phyloP scores from a whole-genome alignment of 35 echinoderm and acorn worm species.

The Strongylocentrotus purpuratus region DNA sequence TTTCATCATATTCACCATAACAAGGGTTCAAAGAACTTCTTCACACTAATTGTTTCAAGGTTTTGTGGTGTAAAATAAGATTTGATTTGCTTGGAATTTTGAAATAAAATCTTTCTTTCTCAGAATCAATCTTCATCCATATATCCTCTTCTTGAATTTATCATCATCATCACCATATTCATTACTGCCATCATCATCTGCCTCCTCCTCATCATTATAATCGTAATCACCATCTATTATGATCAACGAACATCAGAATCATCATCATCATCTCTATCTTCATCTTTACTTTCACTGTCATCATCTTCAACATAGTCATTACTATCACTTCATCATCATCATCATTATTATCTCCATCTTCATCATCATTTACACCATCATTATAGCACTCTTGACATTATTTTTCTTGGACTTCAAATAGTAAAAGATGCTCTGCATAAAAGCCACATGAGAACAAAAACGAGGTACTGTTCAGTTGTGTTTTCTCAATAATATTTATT shows the following conservation, averaged over 20 bases:
- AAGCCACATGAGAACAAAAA: background rate
- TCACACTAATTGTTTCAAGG: no score
- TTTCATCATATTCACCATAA: no score
- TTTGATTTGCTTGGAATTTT: no score
- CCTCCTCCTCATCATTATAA: conserved; percentile 9
- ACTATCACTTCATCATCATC: conserved; percentile 7
- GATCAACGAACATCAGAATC: background rate
- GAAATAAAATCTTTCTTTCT: no score
- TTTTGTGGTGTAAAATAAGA: no score
- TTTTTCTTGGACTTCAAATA: background rate
- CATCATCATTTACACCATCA: background rate
- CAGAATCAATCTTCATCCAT: no score
- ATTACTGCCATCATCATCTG: background rate
- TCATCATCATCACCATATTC: background rate
- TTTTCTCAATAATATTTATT: background rate
- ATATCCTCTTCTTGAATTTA: background rate
- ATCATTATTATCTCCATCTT: background rate
- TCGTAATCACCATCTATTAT: background rate
- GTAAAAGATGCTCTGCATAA: no score
- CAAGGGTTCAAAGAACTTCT: no score
- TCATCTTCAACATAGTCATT: background rate
- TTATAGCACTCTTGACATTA: background rate
- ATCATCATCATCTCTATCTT: background rate
- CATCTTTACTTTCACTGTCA: conserved; percentile 4
- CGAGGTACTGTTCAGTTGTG: background rate